Evolutionary conservation across 2,888 invertebrate species (phyloP).

Genomic region (Lasius fuliginosus): DNA sequence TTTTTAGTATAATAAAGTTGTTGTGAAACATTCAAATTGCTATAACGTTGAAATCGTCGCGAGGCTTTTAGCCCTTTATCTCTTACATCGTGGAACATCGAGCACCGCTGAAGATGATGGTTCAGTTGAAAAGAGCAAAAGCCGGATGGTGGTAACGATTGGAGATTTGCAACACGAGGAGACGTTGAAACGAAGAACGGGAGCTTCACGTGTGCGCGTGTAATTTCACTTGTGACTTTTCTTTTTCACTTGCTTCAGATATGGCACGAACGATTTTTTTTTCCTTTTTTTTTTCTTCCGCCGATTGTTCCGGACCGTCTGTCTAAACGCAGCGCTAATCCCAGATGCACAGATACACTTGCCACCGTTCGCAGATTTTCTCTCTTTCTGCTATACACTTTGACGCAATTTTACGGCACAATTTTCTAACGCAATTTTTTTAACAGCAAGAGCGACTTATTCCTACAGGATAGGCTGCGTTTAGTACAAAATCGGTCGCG

Average conservation of each 20-base stretch:
- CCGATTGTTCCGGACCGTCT: neutral
- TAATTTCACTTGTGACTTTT: slow-evolving; percentile 5
- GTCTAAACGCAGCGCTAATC: slow-evolving; percentile 53
- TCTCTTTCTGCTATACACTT: slow-evolving; percentile 14
- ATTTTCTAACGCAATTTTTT: slow-evolving; percentile 17
- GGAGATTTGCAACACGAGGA: slow-evolving; percentile 39
- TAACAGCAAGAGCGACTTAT: neutral
- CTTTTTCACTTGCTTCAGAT: slow-evolving; percentile 42
- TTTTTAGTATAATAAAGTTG: neutral
- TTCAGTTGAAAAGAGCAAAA: slow-evolving; percentile 8
- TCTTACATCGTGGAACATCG: slow-evolving; percentile 36
- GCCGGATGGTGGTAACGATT: slow-evolving; percentile 27
- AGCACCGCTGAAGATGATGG: slow-evolving; percentile 30
- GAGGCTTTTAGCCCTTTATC: neutral
- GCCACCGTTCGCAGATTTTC: slow-evolving; percentile 4
- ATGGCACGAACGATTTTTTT: slow-evolving; percentile 32
- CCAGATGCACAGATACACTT: slow-evolving; percentile 39
- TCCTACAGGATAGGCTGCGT: slow-evolving; percentile 24
- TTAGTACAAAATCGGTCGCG: slow-evolving; percentile 27
- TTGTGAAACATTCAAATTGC: neutral
- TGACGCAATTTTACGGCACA: slow-evolving; percentile 39
- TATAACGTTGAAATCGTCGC: neutral
- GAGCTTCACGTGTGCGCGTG: neutral
- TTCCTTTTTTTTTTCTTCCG: slow-evolving; percentile 15
- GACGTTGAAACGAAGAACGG: slow-evolving; percentile 37